These are phyloP conservation scores for Labia minor DNA, from an alignment of 2,888 invertebrate species.

Conservation along the genomic window DNA sequence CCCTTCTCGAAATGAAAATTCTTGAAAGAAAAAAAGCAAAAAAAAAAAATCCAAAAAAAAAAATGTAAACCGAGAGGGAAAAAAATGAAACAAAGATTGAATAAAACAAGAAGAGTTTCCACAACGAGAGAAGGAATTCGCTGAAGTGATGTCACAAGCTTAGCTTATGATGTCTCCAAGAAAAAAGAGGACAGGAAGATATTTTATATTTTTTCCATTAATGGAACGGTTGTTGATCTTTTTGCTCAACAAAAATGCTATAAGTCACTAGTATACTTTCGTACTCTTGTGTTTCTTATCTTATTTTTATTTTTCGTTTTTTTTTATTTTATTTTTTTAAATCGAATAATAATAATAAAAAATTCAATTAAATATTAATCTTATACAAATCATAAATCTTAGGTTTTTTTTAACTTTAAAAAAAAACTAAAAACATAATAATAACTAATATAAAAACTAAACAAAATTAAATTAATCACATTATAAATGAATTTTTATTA, in stretches of 20 bases:
- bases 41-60: too few species aligned
- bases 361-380: too few species aligned
- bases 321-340: too few species aligned
- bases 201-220: constrained; percentile 4
- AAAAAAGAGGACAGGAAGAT: background rate
- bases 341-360: too few species aligned
- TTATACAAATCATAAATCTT: too few species aligned
- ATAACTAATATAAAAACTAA: too few species aligned
- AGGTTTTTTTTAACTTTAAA: too few species aligned
- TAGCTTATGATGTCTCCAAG: constrained; percentile 13
- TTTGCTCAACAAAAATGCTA: constrained; percentile 7
- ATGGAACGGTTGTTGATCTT: constrained; percentile 13
- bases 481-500: too few species aligned
- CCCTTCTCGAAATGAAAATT: background rate
- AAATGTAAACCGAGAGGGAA: background rate
- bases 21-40: background rate
- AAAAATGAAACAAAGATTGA: background rate
- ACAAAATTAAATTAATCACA: too few species aligned
- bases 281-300: too few species aligned
- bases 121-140: background rate
- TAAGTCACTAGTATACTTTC: background rate
- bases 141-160: constrained; percentile 1
- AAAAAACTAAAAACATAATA: too few species aligned
- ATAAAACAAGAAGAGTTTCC: background rate
- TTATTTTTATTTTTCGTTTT: too few species aligned